Evolutionary conservation across 2,113 vertebrate species (phyloP), one percentile per base, ranked within the genome.

Genomic region (Procapra przewalskii): DNA sequence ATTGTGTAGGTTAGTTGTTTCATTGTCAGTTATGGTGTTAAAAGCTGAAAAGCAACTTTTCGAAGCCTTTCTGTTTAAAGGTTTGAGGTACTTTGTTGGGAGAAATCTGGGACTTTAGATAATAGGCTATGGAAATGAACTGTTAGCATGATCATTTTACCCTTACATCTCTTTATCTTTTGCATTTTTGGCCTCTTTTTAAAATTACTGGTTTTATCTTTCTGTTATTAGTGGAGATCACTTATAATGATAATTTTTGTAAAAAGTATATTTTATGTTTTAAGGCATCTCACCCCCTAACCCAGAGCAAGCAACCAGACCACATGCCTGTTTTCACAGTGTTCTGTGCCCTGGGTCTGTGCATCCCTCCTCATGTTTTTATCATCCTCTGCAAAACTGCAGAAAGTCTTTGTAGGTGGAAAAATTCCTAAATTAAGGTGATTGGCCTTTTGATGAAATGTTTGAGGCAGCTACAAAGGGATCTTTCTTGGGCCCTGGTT

Each of bases 21-120:
- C 55, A 4, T 87, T 90, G 81, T 55, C 82, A 91, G 52, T 36
- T 60, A n/a, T 36, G 50, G 19, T 36, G 67, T 88, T 67, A 25
- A 71, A 95, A 91, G 43, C 87, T 85, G 43, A 93, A 88, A 88
- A 94, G 91, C 57, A 71, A 52, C 43, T 40, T 85, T 96, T 45
- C 54, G 67, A 92, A 95, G 45, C 11, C 75, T 90, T 55, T 92
- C 36, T 92, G 45, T 62, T 50, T 54, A 29, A 87, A 85, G 33
- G 13, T 71, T 86, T 83, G 55, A 40, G 31, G 2, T 77, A 33
- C n/a, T 79, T 82, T 79, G 16, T 59, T 88, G 89, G 87, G 80
- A 81, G 80, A 94, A 90, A 48, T 13, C 8, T 36, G 29, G 57
- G 25, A n/a, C 54, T 82, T 92, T 82, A 81, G 13, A 29, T 62